Evolutionary conservation across 1,140 invertebrate species (phyloP), one percentile per base, ranked within the genome.

Genomic region (Patella vulgata): DNA sequence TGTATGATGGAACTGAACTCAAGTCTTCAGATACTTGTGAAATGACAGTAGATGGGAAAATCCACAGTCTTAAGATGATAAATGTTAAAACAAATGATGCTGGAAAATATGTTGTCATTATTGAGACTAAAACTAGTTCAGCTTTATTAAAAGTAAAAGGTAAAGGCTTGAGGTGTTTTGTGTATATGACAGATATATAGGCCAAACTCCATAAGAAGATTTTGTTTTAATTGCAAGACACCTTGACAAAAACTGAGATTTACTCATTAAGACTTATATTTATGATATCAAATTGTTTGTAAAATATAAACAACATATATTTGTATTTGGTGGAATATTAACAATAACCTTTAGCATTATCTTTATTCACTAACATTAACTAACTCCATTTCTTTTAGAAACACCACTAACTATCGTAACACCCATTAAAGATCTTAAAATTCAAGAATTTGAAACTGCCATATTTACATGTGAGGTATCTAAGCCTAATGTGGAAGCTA

Each of bases 1-100:
- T 90, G 81, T 94, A 94, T 81, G 91, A 93, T 66, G 91, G 92
- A 6, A 59, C 73, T 43, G 74, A 76, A 30, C 58, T 80, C 19
- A 60, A 59, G 31, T 48, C 64, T 17, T 47, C 43, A 33, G 70
- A 80, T 39, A 61, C 62, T 3, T 63, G 71, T 39, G 55, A 59
- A 42, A 67, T 80, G 14, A 63, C 60, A 17, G 71, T 74, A 14
- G 71, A 79, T 50, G 75, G 76, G 21, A 64, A 63, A 12, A 59
- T 66, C 11, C 82, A 84, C 56, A 78, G 72, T 23, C 61, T 70
- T 28, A 43, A 27, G 27, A 90, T 97, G 19, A 89, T 89, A 56
- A 90, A 91, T 67, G 90, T 89, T n/a, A 89, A 88, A 1, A 85
- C 89, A 50, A 90, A 92, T 62, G 94, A 97, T 81, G 89, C 90